Evolutionary conservation across 2,113 vertebrate genomes (phyloP).

Genomic region (Furnarius figulus): DNA sequence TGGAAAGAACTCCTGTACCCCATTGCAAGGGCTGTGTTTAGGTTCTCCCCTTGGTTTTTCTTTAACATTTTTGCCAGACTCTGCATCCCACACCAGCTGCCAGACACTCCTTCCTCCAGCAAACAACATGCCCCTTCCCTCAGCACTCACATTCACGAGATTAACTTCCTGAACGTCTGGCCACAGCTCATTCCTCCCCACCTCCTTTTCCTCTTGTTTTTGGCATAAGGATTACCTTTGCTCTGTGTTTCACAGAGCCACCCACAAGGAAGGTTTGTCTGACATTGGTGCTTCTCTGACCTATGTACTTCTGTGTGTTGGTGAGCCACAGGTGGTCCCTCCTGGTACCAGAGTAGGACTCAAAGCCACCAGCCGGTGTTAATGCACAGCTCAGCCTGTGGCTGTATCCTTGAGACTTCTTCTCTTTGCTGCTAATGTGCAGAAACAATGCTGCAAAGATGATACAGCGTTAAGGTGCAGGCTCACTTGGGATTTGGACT

Average conservation of each 20-base stretch:
- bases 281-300: background rate
- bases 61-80: background rate
- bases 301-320: background rate
- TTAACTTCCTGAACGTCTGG: background rate
- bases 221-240: background rate
- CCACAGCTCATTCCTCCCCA: background rate
- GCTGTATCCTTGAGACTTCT: background rate
- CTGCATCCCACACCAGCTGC: background rate
- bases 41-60: background rate
- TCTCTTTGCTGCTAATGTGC: background rate
- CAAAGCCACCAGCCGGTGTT: background rate
- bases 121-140: background rate
- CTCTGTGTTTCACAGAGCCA: background rate
- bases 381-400: background rate
- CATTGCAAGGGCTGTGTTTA: accelerated
- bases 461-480: accelerated
- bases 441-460: background rate
- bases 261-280: background rate
- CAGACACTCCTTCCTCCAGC: background rate
- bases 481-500: background rate
- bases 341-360: no score
- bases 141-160: background rate
- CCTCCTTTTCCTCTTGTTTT: background rate
- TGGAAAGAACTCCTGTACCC: background rate
- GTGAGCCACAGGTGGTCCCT: background rate